Base-by-base conservation (phyloP, 64 coral and sea anemone genomes). In the Montipora cactus region DNA sequence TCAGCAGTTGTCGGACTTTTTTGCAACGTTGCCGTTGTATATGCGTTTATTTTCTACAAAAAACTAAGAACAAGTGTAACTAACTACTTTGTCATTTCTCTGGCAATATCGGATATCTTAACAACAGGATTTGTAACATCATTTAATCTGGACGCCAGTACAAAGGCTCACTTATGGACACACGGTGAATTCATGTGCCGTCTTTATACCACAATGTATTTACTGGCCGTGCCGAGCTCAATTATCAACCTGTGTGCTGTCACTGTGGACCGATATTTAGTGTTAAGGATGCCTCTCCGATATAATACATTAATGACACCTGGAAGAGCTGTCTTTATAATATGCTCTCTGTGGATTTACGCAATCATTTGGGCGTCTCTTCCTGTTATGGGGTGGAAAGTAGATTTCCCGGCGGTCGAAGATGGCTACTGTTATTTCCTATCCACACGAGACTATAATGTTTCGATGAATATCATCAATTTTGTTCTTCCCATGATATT, bases 161-260 rank as follows among this genome's bases (percentile, higher is more conserved):
- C 84, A 69, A 58, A 68, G 10, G 44, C 66, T 45, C 18, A 59
- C 0, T 5, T 47, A 3, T 98, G 96, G 96, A 78, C 57, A 2
- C 89, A 98, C 55, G 96, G 96, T 1, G 89, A 74, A 62, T 81
- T 94, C 15, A 74, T 95, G 89, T 98, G 96, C 75, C 78, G 64
- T 49, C 44, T 98, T 37, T 98, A 90, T 90, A 92, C 89, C 13
- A 91, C 92, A 13, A 87, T 98, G 78, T 98, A 95, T 55, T 84
- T 98, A 71, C 88, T 98, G 7, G 93, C 87, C 10, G 84, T 86
- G 4, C 96, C 96, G 16, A 90, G 93, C 1, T 95, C 96, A 15
- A 67, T 98, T 16, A 98, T 98, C 14, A 98, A 98, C 68, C 86
- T 98, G 37, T 94, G 93, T 18, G 96, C 96, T 6, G 93, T 98